Conservation (phyloP, 1,140 invertebrate species). For the Pemphigus obesinymphae region DNA sequence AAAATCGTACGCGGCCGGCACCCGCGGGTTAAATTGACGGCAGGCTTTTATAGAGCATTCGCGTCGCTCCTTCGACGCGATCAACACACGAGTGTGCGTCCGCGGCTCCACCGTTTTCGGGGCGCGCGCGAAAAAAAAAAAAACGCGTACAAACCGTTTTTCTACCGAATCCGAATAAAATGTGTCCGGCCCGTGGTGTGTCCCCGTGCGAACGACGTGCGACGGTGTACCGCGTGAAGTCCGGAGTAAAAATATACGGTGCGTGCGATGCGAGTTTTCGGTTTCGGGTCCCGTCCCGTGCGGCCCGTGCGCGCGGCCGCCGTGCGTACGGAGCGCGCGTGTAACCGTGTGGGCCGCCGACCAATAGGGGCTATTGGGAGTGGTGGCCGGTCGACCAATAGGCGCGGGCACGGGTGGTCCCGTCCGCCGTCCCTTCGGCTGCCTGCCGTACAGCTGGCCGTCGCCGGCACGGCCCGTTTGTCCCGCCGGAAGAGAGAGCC, state of each 20-base stretch:
- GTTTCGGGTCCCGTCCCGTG: too few relatives aligned
- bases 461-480: background rate
- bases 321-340: background rate
- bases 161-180: background rate
- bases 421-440: background rate
- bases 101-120: too few relatives aligned
- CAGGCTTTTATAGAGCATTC: conserved; percentile 19
- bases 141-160: background rate
- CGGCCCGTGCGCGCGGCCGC: background rate
- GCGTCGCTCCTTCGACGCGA: conserved; percentile 19
- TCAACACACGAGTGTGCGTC: too few relatives aligned
- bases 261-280: conserved; percentile 8
- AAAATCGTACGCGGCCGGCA: too few relatives aligned
- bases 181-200: background rate
- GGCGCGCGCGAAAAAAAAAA: background rate
- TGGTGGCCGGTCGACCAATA: conserved; percentile 17
- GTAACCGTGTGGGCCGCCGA: background rate
- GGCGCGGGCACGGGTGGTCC: background rate
- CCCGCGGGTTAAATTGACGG: background rate
- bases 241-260: conserved; percentile 1
- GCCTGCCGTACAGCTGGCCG: background rate
- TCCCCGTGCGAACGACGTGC: conserved; percentile 5
- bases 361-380: conserved; percentile 31
- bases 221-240: conserved; percentile 14
- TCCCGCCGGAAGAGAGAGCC: background rate